Conservation (phyloP, 2,888 invertebrate genomes). For the Eurytoma adleriae region DNA sequence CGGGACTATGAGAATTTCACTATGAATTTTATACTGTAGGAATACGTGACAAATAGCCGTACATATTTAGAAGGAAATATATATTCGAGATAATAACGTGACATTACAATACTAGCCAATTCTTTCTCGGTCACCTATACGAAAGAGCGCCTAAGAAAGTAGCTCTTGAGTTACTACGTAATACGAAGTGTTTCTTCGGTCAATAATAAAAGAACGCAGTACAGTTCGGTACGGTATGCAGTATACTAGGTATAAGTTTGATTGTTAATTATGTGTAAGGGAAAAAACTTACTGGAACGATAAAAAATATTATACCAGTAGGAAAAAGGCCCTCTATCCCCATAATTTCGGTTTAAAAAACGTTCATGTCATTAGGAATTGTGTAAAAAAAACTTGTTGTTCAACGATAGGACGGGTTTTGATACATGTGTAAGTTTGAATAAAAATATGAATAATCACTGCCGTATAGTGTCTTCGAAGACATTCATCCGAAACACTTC, state of each 20-base stretch:
- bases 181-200: constrained; percentile 16
- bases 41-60: no score
- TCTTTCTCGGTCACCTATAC: neutral
- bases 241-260: constrained; percentile 14
- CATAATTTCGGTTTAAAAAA: constrained; percentile 13
- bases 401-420: constrained; percentile 38
- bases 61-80: no score
- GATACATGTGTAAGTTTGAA: constrained; percentile 49
- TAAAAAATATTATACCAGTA: neutral
- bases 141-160: constrained; percentile 6
- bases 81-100: neutral
- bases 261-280: constrained; percentile 32
- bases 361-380: constrained; percentile 21
- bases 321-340: constrained; percentile 1
- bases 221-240: neutral
- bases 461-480: constrained; percentile 45
- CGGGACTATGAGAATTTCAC: no score
- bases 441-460: constrained; percentile 34
- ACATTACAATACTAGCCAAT: neutral
- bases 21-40: no score
- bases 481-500: constrained; percentile 15
- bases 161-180: constrained; percentile 30
- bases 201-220: constrained; percentile 24
- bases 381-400: constrained; percentile 13
- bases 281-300: constrained; percentile 10